Base-by-base conservation (phyloP, 1,140 invertebrate genomes). In the Brachionus manjavacas region DNA sequence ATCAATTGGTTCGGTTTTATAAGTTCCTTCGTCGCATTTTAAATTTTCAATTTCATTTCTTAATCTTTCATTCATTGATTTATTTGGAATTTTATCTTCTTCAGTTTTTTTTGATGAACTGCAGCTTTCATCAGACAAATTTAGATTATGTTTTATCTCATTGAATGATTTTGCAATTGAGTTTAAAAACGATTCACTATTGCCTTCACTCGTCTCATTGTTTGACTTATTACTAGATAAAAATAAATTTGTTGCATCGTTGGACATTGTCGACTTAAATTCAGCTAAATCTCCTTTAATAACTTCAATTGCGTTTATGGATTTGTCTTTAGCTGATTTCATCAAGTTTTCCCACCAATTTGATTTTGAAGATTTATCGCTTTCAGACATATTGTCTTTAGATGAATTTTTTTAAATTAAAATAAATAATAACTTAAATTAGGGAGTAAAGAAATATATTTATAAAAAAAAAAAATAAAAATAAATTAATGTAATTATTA, bases 251-350 rank as follows among this genome's bases (percentile, higher is more conserved):
- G 20, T 14, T 76, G 72, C 43, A 31, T 76, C 72, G 11, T 28
- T 76, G 20, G 41, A 49, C 72, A 76, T 76, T 35, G 72, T 76
- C 20, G 41, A 25, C 25, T 43, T 76, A 76, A 76, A 76, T 28
- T 76, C 72, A 3, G 72, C 72, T 28, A 76, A 31, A 76, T 76
- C 72, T n/a, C 41, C 46, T 49, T 52, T 76, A n/a, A 76, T 76
- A 4, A 76, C 72, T 76, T 76, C 41, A 43, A 76, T 49, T 43
- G 72, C 72, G 12, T 25, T 76, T 25, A 25, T 28, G 28, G 72
- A 76, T 25, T 76, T 76, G 25, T 25, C 20, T 76, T 76, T 76
- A 28, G 72, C 72, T 25, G 72, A 25, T 49, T 76, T 28, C 11
- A 76, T 14, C 0, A 76, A 76, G 49, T 23, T 76, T 20, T 46